A percentile compares a stretch with the other conserved stretches of the same genome.
Conservation (phyloP, 2,113 vertebrate species). For the Rhadina sibilatrix region DNA sequence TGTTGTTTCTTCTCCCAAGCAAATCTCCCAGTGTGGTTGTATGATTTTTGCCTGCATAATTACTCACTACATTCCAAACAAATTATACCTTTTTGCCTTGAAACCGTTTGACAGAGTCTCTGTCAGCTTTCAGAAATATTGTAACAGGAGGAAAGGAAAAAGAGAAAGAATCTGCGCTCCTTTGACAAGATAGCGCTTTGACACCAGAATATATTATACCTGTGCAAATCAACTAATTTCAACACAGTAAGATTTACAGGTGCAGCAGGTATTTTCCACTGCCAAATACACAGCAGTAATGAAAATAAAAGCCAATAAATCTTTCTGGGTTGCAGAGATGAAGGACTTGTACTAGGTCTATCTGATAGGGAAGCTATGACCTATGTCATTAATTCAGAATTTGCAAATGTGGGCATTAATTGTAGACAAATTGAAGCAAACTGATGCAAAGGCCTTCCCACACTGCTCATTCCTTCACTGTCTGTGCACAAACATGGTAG, state of each 20-base stretch:
- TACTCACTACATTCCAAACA: not conserved
- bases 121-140: conserved; percentile 33
- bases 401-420: not conserved
- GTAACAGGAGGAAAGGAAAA: not conserved
- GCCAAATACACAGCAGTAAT: not conserved
- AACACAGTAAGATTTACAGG: not conserved
- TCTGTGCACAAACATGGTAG: not conserved
- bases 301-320: not conserved
- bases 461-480: not conserved
- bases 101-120: not conserved
- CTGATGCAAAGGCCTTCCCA: not conserved
- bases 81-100: not conserved
- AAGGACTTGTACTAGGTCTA: not conserved
- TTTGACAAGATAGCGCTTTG: not conserved
- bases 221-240: not conserved
- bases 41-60: not conserved
- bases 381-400: not conserved
- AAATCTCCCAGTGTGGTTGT: not conserved
- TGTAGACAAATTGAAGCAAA: not conserved
- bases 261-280: not conserved
- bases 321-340: not conserved
- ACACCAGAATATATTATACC: not conserved
- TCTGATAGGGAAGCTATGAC: not conserved
- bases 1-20: not conserved
- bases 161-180: not conserved